Evolutionary conservation across 2,113 vertebrate genomes (phyloP).

Genomic region (Andinoacara biseriatus): DNA sequence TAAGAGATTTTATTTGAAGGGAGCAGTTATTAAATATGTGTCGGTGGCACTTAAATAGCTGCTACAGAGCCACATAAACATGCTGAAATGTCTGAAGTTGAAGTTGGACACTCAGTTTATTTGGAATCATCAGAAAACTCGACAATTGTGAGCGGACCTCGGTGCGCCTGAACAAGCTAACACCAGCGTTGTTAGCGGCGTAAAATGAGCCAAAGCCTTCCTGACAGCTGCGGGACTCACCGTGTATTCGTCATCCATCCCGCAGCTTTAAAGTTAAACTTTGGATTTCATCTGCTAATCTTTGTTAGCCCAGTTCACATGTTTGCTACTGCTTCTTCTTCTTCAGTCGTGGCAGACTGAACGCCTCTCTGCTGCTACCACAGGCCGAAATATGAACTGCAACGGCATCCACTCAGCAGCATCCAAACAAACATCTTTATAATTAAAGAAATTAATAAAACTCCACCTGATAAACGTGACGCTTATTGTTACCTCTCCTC

Average conservation of each 20-base stretch:
- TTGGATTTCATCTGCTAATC: neutral
- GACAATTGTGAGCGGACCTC: neutral
- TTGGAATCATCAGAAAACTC: neutral
- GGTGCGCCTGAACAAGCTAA: neutral
- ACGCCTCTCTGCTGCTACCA: conserved; percentile 10
- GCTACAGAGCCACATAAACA: accelerated
- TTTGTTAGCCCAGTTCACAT: neutral
- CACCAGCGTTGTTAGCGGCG: neutral
- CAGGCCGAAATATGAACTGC: neutral
- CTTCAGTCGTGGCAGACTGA: neutral
- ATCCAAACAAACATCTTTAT: neutral
- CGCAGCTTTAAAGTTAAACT: too few relatives aligned
- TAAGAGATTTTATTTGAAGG: neutral
- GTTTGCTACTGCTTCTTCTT: neutral
- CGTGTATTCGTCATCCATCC: conserved; percentile 61
- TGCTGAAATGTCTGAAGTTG: neutral
- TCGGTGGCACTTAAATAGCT: neutral
- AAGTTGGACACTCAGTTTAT: neutral
- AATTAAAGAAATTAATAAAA: neutral
- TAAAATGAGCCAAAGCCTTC: neutral
- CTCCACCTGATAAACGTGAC: too few relatives aligned
- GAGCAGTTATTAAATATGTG: neutral
- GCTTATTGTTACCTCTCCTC: too few relatives aligned
- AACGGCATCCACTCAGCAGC: neutral
- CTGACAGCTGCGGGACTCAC: neutral